phyloP scores from a whole-genome alignment of 2,797 vertebrate species.

The Betta splendens region DNA sequence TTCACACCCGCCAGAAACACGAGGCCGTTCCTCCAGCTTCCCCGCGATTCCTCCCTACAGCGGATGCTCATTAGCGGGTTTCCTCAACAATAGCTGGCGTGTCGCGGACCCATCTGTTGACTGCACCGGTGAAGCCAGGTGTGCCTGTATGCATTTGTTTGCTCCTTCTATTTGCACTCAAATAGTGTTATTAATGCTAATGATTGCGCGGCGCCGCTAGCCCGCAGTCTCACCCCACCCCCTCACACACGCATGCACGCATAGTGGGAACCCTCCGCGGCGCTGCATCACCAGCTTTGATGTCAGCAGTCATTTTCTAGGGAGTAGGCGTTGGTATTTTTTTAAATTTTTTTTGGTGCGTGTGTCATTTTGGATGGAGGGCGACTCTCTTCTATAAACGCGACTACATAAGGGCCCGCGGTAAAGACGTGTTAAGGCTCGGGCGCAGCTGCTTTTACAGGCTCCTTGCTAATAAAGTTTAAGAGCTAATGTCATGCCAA shows the following conservation, averaged over 20 bases:
- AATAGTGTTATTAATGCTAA: constrained; percentile 64
- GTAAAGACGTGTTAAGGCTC: constrained; percentile 16
- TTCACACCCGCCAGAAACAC: constrained; percentile 21
- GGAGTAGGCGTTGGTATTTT: constrained; percentile 43
- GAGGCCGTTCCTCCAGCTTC: constrained; percentile 29
- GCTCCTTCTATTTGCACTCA: constrained; percentile 60
- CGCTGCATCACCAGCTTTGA: constrained; percentile 22
- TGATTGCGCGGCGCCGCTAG: constrained; percentile 50
- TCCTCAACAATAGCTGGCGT: constrained; percentile 38
- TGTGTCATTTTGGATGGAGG: constrained; percentile 35
- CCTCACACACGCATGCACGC: constrained; percentile 1
- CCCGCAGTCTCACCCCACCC: constrained; percentile 21
- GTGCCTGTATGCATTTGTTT: constrained; percentile 61
- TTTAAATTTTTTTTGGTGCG: constrained; percentile 34
- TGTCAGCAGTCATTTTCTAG: constrained; percentile 32
- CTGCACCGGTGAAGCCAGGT: constrained; percentile 59
- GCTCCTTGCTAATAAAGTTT: constrained; percentile 29
- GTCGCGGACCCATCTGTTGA: constrained; percentile 62
- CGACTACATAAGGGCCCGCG: constrained; percentile 13
- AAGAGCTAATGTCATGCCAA: constrained; percentile 29
- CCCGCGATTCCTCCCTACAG: constrained; percentile 34
- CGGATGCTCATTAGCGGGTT: constrained; percentile 48
- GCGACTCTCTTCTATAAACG: constrained; percentile 37
- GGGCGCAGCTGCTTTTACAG: constrained; percentile 37
- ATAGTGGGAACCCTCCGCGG: neutral